These are phyloP conservation scores for Shargacucullia verbasci DNA, from an alignment of 2,888 invertebrate species.

Conservation along the genomic window DNA sequence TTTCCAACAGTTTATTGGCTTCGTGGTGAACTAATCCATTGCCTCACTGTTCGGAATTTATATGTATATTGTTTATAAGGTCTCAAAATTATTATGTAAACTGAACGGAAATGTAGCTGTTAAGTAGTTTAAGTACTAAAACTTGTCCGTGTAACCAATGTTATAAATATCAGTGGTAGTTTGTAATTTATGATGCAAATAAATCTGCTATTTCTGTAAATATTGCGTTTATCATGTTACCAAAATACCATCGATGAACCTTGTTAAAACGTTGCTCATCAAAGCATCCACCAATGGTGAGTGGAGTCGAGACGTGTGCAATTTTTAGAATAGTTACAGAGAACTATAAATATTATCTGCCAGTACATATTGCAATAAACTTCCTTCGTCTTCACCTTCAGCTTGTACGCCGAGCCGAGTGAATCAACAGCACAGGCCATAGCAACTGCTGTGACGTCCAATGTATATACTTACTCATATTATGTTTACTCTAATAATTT, in stretches of 20 bases:
- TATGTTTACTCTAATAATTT: conserved; percentile 84
- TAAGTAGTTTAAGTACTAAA: conserved; percentile 29
- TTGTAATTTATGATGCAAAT: conserved; percentile 55
- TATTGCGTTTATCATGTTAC: conserved; percentile 59
- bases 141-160: conserved; percentile 34
- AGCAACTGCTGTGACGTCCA: conserved; percentile 79
- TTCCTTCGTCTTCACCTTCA: conserved; percentile 83
- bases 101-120: conserved; percentile 39
- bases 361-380: conserved; percentile 81
- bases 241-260: conserved; percentile 52
- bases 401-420: conserved; percentile 71
- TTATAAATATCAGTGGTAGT: conserved; percentile 38
- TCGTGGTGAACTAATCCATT: conserved; percentile 50
- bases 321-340: conserved; percentile 79
- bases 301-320: conserved; percentile 71
- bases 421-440: conserved; percentile 75
- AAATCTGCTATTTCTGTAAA: conserved; percentile 52
- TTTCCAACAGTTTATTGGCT: conserved; percentile 53
- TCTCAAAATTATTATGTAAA: conserved; percentile 23
- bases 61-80: conserved; percentile 28
- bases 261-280: conserved; percentile 53
- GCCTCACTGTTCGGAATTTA: conserved; percentile 17
- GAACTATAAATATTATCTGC: conserved; percentile 84
- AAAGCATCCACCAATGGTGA: conserved; percentile 55
- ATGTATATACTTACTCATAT: conserved; percentile 81